Conservation (phyloP, 2,113 vertebrate genomes). For the Crotophaga sulcirostris region DNA sequence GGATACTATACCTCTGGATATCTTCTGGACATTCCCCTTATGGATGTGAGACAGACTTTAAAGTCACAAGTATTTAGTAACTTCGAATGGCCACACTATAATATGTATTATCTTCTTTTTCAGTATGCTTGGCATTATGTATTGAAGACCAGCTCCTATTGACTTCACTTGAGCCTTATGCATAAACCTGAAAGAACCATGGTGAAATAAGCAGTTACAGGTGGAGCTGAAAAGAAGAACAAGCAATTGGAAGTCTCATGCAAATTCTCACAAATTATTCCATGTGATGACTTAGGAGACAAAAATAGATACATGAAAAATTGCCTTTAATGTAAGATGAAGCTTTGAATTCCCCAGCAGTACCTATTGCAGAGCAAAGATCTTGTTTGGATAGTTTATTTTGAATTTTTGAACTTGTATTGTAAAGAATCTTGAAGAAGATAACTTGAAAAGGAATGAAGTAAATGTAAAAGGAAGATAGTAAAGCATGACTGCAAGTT, state of each 20-base stretch:
- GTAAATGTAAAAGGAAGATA: not conserved
- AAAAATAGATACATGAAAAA: constrained; percentile 32
- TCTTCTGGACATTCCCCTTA: not conserved
- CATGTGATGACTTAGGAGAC: not conserved
- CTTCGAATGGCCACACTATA: not conserved
- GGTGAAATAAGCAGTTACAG: not conserved
- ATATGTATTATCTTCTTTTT: not conserved
- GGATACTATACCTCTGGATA: not conserved
- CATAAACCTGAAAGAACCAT: not conserved
- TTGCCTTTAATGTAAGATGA: constrained; percentile 4
- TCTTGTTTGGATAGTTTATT: not conserved
- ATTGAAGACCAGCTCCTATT: not conserved
- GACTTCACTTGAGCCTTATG: not conserved
- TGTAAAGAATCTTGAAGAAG: not conserved
- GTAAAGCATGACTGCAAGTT: not conserved
- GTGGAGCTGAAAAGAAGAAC: not conserved
- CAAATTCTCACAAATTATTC: not conserved
- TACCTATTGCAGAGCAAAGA: not conserved
- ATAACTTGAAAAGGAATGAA: not conserved
- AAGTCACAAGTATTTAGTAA: not conserved
- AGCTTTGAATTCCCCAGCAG: not conserved
- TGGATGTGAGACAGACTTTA: not conserved
- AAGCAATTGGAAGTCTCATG: not conserved
- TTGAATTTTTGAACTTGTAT: not conserved
- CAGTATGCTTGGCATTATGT: not conserved